Base-by-base conservation (phyloP, 2,888 invertebrate genomes). In the Trissoscelio sp. region DNA sequence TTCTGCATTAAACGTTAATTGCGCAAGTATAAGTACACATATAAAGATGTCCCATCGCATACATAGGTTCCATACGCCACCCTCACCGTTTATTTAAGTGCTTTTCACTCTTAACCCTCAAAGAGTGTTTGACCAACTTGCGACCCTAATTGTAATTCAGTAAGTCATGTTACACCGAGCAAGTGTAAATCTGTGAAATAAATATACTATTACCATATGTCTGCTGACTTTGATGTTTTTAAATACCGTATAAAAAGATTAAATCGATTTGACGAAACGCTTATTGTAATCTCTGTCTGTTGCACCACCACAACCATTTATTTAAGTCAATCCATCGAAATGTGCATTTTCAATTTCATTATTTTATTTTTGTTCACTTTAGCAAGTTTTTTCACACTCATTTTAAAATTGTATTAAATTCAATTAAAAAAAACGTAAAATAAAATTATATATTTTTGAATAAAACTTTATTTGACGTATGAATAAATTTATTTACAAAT, bases 71-170 rank as follows among this genome's bases (percentile, higher is more conserved):
- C 67, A 60, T 79, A 48, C 53, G 28, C 77, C 72, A 67, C 81
- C 75, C 77, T 78, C 70, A 44, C 62, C 69, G 64, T 69, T 79
- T 62, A 77, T 81, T 73, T 67, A 78, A 81, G 81, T 69, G 81
- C 81, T 81, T 81, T 81, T 77, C 75, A 78, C 81, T 78, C 72
- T 81, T 77, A 81, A 73, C 81, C 77, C 81, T 81, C 73, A 73
- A 77, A 73, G 77, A 72, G 64, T 73, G 67, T 81, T 75, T 81
- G 81, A 81, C 81, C 81, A 62, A 81, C 77, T 81, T 77, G 42
- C 72, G 16, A 77, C 77, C 77, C 77, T 77, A 75, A 81, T 75
- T 80, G 75, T 75, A 58, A 75, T 75, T 81, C 66, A 70, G 70
- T 64, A 74, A 79, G 53, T 67, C 18, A 78, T 57, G 46, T 57